Conservation (phyloP, 1,140 invertebrate species). For the Drosophila littoralis region DNA sequence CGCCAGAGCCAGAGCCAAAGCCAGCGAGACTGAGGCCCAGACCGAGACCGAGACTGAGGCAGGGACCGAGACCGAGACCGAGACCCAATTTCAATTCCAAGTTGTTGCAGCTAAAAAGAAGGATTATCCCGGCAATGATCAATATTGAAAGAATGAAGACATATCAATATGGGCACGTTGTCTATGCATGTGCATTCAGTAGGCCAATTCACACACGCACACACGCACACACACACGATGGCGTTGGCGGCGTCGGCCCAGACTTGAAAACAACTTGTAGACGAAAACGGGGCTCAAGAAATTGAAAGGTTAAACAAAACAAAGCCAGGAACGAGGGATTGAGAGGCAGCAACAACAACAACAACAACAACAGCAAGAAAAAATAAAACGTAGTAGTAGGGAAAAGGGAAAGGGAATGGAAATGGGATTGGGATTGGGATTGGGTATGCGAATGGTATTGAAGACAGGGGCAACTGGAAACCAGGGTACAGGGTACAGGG, state of each 20-base stretch:
- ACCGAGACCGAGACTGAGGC: slow-evolving; percentile 7
- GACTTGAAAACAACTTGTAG: slow-evolving; percentile 40
- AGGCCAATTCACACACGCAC: slow-evolving; percentile 61
- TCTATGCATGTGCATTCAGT: slow-evolving; percentile 46
- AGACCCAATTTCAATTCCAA: slow-evolving; percentile 36
- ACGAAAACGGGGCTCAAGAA: slow-evolving; percentile 46
- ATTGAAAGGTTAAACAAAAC: slow-evolving; percentile 77
- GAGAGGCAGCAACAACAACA: neutral
- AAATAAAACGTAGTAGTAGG: slow-evolving; percentile 8
- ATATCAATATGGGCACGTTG: slow-evolving; percentile 67
- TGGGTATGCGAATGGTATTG: slow-evolving; percentile 3
- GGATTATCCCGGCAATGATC: slow-evolving; percentile 82
- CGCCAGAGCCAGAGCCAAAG: slow-evolving; percentile 45
- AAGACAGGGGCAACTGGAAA: slow-evolving; percentile 7
- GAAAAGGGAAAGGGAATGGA: slow-evolving; percentile 20
- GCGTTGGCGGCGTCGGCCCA: slow-evolving; percentile 31
- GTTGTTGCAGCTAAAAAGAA: slow-evolving; percentile 60
- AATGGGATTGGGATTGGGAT: slow-evolving; percentile 8
- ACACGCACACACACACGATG: slow-evolving; percentile 10
- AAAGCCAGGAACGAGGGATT: slow-evolving; percentile 45
- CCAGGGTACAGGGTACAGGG: slow-evolving; percentile 25
- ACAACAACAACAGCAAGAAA: neutral
- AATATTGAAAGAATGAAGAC: slow-evolving; percentile 75
- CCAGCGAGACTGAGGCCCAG: slow-evolving; percentile 11
- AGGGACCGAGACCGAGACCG: slow-evolving; percentile 29